Evolutionary conservation across 2,888 invertebrate species (phyloP).

Genomic region (Teleiodes luculella): DNA sequence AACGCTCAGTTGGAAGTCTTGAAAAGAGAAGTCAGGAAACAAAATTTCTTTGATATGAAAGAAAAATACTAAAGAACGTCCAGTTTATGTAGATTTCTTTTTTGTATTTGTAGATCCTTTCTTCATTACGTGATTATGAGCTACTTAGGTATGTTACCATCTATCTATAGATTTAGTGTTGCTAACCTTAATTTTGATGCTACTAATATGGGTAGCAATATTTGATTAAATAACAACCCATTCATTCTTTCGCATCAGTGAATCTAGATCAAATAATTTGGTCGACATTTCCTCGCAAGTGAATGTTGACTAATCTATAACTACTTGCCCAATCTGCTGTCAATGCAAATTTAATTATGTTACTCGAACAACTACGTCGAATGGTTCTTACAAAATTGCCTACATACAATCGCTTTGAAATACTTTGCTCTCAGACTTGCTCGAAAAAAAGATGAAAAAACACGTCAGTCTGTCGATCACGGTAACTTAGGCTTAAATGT

Average conservation of each 20-base stretch:
- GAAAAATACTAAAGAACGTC: no score
- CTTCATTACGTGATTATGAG: background rate
- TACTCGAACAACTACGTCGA: background rate
- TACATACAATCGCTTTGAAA: background rate
- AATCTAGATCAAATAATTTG: conserved; percentile 20
- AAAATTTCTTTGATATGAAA: no score
- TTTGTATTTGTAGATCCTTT: background rate
- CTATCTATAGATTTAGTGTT: background rate
- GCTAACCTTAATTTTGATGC: no score
- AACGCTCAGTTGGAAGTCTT: no score
- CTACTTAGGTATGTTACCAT: background rate
- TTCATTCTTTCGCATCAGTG: background rate
- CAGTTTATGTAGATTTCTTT: background rate
- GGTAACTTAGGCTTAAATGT: no score
- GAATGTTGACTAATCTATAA: background rate
- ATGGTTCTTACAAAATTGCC: background rate
- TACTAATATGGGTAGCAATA: no score
- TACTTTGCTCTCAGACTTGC: no score
- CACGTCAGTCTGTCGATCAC: no score
- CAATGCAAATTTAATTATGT: conserved; percentile 7
- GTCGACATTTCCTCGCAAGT: background rate
- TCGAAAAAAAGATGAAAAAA: no score
- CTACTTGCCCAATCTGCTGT: conserved; percentile 3
- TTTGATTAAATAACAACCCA: background rate
- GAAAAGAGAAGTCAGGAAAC: no score